These are phyloP conservation scores for Coenonympha arcania DNA, from an alignment of 2,888 invertebrate species.

Conservation along the genomic window DNA sequence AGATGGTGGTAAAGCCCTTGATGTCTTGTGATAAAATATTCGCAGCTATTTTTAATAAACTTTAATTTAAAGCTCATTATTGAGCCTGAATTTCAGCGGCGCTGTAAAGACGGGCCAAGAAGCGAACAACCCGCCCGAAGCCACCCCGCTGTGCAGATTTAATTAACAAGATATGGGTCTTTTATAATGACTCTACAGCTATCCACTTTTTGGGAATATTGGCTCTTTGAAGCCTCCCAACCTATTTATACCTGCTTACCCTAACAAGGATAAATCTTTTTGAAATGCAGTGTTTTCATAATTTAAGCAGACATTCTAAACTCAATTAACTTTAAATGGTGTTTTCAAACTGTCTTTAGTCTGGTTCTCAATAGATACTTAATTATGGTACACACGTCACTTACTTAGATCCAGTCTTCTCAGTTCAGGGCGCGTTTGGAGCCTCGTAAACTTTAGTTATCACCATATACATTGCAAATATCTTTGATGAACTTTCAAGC, in stretches of 20 bases:
- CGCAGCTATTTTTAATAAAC: conserved; percentile 52
- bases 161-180: conserved; percentile 73
- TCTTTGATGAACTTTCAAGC: too few species aligned
- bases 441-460: too few species aligned
- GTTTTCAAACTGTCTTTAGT: not conserved
- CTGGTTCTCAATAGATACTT: not conserved
- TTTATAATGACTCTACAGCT: conserved; percentile 57
- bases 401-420: too few species aligned
- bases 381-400: too few species aligned
- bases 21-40: conserved; percentile 44
- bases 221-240: conserved; percentile 57
- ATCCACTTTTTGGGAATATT: conserved; percentile 65
- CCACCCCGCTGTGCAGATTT: conserved; percentile 69
- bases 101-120: conserved; percentile 54
- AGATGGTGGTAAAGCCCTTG: too few species aligned
- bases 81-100: conserved; percentile 65
- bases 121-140: conserved; percentile 50
- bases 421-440: too few species aligned
- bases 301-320: not conserved
- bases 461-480: too few species aligned
- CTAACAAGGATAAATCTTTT: conserved; percentile 24
- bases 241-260: conserved; percentile 25
- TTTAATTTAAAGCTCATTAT: conserved; percentile 67
- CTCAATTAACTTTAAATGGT: not conserved
- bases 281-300: not conserved